Conservation (phyloP, 2,113 vertebrate genomes). For the Chloroceryle aenea region DNA sequence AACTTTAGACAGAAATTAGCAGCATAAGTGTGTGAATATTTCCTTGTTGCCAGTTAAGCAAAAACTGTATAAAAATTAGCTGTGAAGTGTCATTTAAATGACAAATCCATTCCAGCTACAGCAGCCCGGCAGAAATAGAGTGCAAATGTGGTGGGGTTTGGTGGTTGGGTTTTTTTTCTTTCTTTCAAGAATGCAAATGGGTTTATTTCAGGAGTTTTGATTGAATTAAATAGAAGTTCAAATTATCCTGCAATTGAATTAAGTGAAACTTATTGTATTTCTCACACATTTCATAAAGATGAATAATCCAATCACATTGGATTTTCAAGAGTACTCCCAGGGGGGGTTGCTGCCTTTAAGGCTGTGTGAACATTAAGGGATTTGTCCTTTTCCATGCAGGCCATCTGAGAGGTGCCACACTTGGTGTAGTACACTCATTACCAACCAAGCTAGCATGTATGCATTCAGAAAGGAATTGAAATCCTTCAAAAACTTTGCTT, state of each 20-base stretch:
- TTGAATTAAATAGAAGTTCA: slow-evolving; percentile 10
- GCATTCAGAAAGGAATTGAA: not conserved
- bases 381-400: not conserved
- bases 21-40: not conserved
- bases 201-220: slow-evolving; percentile 12
- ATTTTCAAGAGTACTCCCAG: not conserved
- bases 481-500: not conserved
- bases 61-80: slow-evolving; percentile 21
- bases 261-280: slow-evolving; percentile 18
- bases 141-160: not conserved
- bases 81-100: slow-evolving; percentile 19
- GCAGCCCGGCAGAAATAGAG: not conserved
- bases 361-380: not conserved
- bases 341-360: not conserved
- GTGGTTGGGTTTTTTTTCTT: not conserved
- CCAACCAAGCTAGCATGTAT: not conserved
- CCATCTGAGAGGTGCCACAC: not conserved
- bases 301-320: not conserved
- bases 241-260: slow-evolving; percentile 25
- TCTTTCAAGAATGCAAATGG: not conserved
- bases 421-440: not conserved
- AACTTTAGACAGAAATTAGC: slow-evolving; percentile 18
- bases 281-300: slow-evolving; percentile 7
- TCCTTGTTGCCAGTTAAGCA: not conserved
- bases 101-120: slow-evolving; percentile 17